Conservation (phyloP, 2,888 invertebrate genomes). For the Abrostola triplasia region DNA sequence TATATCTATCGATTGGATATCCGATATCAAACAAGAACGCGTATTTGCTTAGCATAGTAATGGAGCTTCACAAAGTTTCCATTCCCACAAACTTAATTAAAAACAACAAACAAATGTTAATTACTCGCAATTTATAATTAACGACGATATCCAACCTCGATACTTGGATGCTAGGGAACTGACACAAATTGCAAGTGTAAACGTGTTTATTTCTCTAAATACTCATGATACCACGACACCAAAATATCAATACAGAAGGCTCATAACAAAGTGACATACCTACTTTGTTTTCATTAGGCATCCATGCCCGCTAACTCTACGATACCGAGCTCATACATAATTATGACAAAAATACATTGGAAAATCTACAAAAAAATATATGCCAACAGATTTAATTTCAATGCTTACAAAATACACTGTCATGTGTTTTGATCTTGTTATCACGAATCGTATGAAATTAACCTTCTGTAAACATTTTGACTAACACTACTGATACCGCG, state of each 20-base stretch:
- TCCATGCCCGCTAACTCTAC: neutral
- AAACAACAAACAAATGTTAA: conserved; percentile 32
- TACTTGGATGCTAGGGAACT: conserved; percentile 23
- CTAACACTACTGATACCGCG: conserved; percentile 21
- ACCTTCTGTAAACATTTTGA: conserved; percentile 27
- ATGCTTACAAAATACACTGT: too few species aligned
- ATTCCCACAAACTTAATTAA: conserved; percentile 18
- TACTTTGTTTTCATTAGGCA: neutral
- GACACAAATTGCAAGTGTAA: conserved; percentile 42
- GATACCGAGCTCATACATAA: too few species aligned
- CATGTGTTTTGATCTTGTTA: neutral
- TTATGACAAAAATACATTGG: too few species aligned
- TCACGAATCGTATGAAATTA: neutral
- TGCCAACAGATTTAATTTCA: too few species aligned
- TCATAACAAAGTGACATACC: neutral
- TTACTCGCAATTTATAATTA: conserved; percentile 34
- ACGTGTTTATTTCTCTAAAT: conserved; percentile 40
- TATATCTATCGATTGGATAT: too few species aligned
- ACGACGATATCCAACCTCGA: conserved; percentile 41
- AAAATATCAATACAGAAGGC: conserved; percentile 17
- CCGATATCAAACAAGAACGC: too few species aligned
- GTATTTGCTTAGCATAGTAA: too few species aligned
- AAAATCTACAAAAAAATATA: too few species aligned
- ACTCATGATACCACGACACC: conserved; percentile 24
- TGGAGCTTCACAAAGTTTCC: neutral